phyloP scores from a whole-genome alignment of 2,888 invertebrate genomes.

The Gryllus longicercus region DNA sequence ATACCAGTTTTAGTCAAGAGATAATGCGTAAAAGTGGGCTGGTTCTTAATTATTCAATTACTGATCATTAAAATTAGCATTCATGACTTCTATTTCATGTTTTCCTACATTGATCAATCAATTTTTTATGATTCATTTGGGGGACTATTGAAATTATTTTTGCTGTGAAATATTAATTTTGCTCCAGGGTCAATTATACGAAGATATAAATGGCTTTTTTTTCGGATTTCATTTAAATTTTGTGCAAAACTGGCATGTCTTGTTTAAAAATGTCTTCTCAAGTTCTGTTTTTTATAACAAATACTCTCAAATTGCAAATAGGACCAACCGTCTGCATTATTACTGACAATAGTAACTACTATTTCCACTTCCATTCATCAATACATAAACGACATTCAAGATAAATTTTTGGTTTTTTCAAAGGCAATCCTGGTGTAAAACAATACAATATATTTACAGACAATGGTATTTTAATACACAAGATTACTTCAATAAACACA shows the following conservation, averaged over 20 bases:
- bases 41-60: not conserved
- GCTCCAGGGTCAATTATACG: not conserved
- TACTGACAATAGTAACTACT: not conserved
- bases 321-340: not conserved
- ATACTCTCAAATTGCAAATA: not conserved
- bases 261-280: not conserved
- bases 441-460: not conserved
- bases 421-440: not conserved
- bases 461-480: not conserved
- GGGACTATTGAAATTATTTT: not conserved
- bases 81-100: not conserved
- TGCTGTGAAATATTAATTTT: constrained; percentile 18
- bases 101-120: not conserved
- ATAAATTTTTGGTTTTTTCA: not conserved
- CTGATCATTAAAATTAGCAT: not conserved
- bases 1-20: not conserved
- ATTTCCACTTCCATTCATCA: constrained; percentile 12
- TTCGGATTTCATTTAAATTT: constrained; percentile 4
- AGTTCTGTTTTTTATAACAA: not conserved
- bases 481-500: not conserved
- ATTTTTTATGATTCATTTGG: not conserved
- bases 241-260: not conserved
- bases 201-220: not conserved
- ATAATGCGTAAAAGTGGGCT: not conserved
- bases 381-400: not conserved